A percentile compares a stretch with the other conserved stretches of the same genome.
Evolutionary conservation across 2,113 vertebrate species (phyloP).

Genomic region (Sinosuthora webbiana): DNA sequence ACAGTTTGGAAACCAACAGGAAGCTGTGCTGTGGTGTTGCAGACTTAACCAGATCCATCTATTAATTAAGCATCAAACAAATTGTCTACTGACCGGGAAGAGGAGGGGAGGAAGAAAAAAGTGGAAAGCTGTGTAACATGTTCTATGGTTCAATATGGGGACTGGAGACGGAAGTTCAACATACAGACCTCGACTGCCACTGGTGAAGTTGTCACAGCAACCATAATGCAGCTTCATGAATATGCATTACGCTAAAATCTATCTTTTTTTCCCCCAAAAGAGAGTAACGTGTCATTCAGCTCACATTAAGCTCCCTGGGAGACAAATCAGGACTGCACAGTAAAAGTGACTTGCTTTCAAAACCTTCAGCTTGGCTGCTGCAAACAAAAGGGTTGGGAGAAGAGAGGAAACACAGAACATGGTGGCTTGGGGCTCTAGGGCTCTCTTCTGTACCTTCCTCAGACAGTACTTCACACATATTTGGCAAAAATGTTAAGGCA

Average conservation of each 20-base stretch:
- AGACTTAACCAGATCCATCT: background rate
- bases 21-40: background rate
- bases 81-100: background rate
- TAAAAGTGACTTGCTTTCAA: background rate
- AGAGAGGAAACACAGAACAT: background rate
- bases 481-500: background rate
- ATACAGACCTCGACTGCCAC: background rate
- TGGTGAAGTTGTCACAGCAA: constrained; percentile 54
- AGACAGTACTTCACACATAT: background rate
- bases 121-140: background rate
- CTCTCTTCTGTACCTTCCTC: background rate
- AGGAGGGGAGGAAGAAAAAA: background rate
- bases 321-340: background rate
- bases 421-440: rapidly evolving
- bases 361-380: background rate
- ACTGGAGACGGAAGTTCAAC: background rate
- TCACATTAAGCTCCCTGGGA: background rate
- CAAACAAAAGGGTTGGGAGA: background rate
- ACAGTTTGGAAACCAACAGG: rapidly evolving
- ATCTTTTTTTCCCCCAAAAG: background rate
- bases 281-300: background rate
- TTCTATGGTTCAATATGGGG: rapidly evolving
- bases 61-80: background rate
- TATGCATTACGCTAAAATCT: background rate
- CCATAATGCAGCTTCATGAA: constrained; percentile 34